Conservation (phyloP, 2,797 vertebrate genomes). For the Mycteria americana region DNA sequence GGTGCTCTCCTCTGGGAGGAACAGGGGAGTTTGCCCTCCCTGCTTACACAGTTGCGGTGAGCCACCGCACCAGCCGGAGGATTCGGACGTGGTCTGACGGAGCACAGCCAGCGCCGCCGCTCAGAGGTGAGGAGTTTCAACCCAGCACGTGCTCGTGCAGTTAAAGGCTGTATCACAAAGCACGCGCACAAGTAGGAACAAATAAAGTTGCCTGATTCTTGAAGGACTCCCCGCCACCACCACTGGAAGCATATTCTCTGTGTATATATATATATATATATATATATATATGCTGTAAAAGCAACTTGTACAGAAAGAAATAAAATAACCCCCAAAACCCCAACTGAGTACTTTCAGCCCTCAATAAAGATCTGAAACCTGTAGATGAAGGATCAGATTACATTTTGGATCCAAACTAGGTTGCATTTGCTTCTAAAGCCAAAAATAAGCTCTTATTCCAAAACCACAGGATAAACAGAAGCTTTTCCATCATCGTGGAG, state of each 20-base stretch:
- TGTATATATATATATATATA: too few relatives aligned
- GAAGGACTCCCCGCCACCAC: neutral
- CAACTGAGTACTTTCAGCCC: neutral
- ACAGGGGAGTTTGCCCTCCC: neutral
- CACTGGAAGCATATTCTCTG: neutral
- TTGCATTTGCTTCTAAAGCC: conserved; percentile 19
- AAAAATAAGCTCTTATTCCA: conserved; percentile 43
- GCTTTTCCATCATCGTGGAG: conserved; percentile 50
- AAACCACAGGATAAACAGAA: conserved; percentile 50
- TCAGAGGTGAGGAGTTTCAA: neutral
- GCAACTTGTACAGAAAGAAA: neutral
- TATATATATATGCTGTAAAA: neutral
- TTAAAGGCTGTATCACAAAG: neutral
- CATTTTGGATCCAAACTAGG: conserved; percentile 34
- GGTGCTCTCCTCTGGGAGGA: neutral
- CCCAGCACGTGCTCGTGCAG: neutral
- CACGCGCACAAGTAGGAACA: neutral
- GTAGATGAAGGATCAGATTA: conserved; percentile 3
- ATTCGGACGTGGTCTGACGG: accelerated
- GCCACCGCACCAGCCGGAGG: neutral
- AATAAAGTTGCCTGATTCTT: neutral
- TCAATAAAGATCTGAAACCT: neutral
- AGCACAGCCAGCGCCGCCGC: neutral
- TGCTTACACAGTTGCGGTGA: accelerated
- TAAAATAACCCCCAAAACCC: neutral